Conservation (phyloP, 2,888 invertebrate species). For the Pseudococcus viburni region DNA sequence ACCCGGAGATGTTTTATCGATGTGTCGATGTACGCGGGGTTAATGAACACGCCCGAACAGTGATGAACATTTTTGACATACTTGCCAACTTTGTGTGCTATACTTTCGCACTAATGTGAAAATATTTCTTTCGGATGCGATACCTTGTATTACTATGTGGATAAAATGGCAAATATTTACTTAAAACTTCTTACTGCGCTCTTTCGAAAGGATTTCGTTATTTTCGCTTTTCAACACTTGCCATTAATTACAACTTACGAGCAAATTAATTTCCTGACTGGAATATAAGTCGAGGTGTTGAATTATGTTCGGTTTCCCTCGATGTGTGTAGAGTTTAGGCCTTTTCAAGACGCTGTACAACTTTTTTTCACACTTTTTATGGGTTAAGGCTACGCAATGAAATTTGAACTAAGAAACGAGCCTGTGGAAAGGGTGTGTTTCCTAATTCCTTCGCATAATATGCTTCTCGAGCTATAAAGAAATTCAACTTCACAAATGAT, state of each 20-base stretch:
- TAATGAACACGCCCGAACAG: neutral
- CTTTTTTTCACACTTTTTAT: constrained; percentile 27
- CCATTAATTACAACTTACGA: constrained; percentile 36
- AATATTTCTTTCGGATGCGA: neutral
- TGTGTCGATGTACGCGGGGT: neutral
- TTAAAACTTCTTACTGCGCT: neutral
- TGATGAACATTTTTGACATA: constrained; percentile 9
- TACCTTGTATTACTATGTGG: neutral
- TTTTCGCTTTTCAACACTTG: constrained; percentile 37
- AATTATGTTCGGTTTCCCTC: constrained; percentile 5
- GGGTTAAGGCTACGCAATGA: neutral
- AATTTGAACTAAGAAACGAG: neutral
- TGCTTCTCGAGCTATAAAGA: constrained; percentile 11
- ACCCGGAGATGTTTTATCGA: neutral
- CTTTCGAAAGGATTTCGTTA: neutral
- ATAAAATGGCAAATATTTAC: constrained; percentile 47
- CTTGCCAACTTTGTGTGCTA: neutral
- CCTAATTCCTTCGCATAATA: neutral
- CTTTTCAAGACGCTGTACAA: neutral
- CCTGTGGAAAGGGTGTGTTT: neutral
- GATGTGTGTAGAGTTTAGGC: neutral
- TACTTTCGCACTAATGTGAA: neutral
- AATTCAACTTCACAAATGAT: constrained; percentile 4
- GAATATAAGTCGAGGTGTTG: neutral
- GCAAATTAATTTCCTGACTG: constrained; percentile 42